phyloP scores from a whole-genome alignment of 2,888 invertebrate genomes.

The Linyphia triangularis region DNA sequence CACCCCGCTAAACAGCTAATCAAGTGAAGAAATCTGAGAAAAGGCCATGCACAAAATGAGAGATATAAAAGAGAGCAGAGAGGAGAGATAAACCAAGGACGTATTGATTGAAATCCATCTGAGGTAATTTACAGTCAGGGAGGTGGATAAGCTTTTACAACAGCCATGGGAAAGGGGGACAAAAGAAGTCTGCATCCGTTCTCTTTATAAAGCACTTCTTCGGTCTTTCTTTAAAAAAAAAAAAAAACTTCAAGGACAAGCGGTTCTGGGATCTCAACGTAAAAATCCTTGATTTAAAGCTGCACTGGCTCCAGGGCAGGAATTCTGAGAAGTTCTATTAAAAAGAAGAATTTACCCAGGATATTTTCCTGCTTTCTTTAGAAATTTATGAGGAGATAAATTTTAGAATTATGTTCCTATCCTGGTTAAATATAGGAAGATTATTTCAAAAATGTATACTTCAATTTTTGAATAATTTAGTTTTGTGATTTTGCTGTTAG shows the following conservation, averaged over 20 bases:
- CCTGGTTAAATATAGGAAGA: too few relatives aligned
- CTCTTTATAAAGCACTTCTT: not conserved
- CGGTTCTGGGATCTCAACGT: not conserved
- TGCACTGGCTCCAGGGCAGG: not conserved
- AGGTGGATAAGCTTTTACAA: slow-evolving; percentile 34
- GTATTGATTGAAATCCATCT: slow-evolving; percentile 51
- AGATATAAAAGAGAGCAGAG: not conserved
- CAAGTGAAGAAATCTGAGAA: slow-evolving; percentile 20
- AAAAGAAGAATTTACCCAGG: not conserved
- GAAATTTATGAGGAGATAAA: too few relatives aligned
- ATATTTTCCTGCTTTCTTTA: not conserved
- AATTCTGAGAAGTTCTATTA: not conserved
- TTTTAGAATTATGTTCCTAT: too few relatives aligned
- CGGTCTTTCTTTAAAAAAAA: not conserved
- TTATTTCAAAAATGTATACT: too few relatives aligned
- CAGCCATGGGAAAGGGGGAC: not conserved
- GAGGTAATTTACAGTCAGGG: slow-evolving; percentile 29
- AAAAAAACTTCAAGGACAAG: slow-evolving; percentile 40
- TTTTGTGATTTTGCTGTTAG: too few relatives aligned
- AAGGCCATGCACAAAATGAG: not conserved
- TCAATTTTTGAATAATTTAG: too few relatives aligned
- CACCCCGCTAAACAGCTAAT: slow-evolving; percentile 13
- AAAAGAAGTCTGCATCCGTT: not conserved
- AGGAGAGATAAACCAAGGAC: slow-evolving; percentile 36
- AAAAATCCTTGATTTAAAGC: not conserved